Conservation (phyloP, 2,888 invertebrate species). For the Drosophila atripex region DNA sequence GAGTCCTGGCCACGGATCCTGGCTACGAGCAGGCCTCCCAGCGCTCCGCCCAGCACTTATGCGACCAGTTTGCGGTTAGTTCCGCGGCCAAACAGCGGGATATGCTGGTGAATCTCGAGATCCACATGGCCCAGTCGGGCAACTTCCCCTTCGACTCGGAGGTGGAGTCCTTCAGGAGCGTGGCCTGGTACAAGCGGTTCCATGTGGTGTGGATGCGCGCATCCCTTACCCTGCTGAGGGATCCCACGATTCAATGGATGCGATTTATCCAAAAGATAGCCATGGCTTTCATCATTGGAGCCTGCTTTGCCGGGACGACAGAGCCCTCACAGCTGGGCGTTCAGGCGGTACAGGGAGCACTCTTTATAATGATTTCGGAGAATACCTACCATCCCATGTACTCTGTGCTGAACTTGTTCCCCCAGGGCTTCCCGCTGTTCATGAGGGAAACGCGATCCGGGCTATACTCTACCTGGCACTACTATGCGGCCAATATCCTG, state of each 20-base stretch:
- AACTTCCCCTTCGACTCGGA: conserved; percentile 84
- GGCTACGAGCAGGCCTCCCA: conserved; percentile 90
- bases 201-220: conserved; percentile 91
- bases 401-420: conserved; percentile 93
- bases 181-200: conserved; percentile 89
- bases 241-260: conserved; percentile 91
- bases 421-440: conserved; percentile 91
- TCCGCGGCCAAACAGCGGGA: conserved; percentile 91
- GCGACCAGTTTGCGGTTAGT: conserved; percentile 91
- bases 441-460: conserved; percentile 92
- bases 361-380: conserved; percentile 95
- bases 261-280: conserved; percentile 92
- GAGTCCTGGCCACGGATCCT: conserved; percentile 91
- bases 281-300: conserved; percentile 91
- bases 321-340: conserved; percentile 91
- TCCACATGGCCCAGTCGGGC: conserved; percentile 86
- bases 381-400: conserved; percentile 97
- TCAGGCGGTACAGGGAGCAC: conserved; percentile 93
- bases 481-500: conserved; percentile 91
- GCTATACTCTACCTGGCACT: conserved; percentile 91
- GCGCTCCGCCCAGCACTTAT: conserved; percentile 88
- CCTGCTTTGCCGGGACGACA: conserved; percentile 92
- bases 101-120: conserved; percentile 89
- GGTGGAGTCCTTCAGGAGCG: conserved; percentile 84
- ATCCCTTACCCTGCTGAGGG: conserved; percentile 89